Evolutionary conservation across 2,113 vertebrate genomes (phyloP).

Genomic region (Caranx melampygus): DNA sequence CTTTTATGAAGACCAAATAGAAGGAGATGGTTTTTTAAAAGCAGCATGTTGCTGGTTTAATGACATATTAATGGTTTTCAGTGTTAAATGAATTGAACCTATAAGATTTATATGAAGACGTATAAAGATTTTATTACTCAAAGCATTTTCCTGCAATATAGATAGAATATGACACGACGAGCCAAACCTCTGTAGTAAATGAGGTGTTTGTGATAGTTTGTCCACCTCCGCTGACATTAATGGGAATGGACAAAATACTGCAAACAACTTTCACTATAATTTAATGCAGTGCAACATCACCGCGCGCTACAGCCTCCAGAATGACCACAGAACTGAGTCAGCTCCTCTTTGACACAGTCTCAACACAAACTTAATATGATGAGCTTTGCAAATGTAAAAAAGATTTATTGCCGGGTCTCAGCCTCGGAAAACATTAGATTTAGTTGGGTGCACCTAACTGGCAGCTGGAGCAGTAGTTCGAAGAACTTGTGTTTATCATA

Average conservation of each 20-base stretch:
- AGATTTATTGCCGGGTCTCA: slow-evolving; percentile 23
- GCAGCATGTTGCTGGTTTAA: not conserved
- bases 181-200: not conserved
- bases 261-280: slow-evolving; percentile 19
- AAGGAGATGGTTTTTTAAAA: not conserved
- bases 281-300: slow-evolving; percentile 12
- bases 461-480: not conserved
- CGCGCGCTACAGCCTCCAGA: slow-evolving; percentile 15
- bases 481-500: not conserved
- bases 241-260: slow-evolving; percentile 11
- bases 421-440: not conserved
- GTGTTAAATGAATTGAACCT: not conserved
- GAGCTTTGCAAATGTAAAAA: slow-evolving; percentile 11
- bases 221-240: slow-evolving; percentile 12
- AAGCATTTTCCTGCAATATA: not conserved
- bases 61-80: not conserved
- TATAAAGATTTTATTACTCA: not conserved
- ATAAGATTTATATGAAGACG: not conserved
- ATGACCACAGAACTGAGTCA: slow-evolving; percentile 43
- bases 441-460: not conserved
- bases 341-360: slow-evolving; percentile 25
- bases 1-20: not conserved
- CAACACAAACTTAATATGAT: slow-evolving; percentile 37
- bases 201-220: not conserved
- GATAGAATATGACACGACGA: not conserved